These are phyloP conservation scores for Epinephelus coioides DNA, from an alignment of 2,797 vertebrate species.

Conservation along the genomic window DNA sequence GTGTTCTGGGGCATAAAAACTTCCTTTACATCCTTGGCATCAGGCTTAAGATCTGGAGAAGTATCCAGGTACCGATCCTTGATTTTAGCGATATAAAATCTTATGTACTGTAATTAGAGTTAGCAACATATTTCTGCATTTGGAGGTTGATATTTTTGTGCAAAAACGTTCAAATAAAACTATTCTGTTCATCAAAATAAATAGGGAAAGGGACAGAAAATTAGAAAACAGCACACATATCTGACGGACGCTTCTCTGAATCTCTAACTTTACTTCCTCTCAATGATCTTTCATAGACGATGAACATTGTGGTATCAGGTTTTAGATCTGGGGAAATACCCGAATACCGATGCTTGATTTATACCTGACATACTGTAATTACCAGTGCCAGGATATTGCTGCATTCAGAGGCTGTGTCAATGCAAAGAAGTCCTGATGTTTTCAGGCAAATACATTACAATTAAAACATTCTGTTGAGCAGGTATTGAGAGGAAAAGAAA, in stretches of 20 bases:
- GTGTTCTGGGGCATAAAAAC: not conserved
- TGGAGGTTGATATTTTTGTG: not conserved
- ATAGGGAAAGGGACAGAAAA: not conserved
- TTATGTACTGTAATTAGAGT: not conserved
- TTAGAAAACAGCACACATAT: not conserved
- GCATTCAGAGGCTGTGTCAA: not conserved
- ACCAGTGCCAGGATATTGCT: too few species aligned
- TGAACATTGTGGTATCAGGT: not conserved
- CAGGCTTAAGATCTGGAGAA: constrained; percentile 7
- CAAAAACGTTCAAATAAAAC: not conserved
- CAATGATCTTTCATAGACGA: not conserved
- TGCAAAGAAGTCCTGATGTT: not conserved
- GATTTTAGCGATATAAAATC: not conserved
- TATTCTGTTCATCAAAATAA: not conserved
- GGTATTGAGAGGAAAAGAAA: not conserved
- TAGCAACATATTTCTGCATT: too few species aligned
- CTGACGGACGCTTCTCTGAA: not conserved
- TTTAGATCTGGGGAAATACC: not conserved
- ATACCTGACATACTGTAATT: not conserved
- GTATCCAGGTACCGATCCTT: not conserved
- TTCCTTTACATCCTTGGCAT: not conserved
- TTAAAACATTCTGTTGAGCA: not conserved
- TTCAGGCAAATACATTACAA: not conserved
- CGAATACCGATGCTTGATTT: not conserved
- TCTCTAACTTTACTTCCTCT: not conserved